A percentile compares a stretch with the other conserved stretches of the same genome.
Conservation (phyloP, 2,888 invertebrate genomes). For the Drosophila greeni region DNA sequence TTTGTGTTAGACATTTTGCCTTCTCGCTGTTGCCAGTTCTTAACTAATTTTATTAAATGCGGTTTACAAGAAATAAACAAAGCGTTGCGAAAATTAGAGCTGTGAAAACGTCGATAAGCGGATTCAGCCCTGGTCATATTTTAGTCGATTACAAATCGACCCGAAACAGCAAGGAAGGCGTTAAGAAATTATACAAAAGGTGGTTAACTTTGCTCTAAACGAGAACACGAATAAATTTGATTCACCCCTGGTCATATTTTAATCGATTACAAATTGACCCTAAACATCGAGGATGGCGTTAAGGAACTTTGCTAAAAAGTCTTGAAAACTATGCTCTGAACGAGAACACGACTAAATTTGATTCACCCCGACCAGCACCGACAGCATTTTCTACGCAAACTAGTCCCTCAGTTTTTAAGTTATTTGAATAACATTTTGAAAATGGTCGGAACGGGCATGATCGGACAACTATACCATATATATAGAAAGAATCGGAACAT, state of each 20-base stretch:
- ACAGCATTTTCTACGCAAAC: too few species aligned
- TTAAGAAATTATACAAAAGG: not conserved
- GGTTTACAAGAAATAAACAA: slow-evolving; percentile 1
- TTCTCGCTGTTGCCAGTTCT: too few species aligned
- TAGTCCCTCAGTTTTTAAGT: too few species aligned
- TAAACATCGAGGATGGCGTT: too few species aligned
- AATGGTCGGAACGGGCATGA: too few species aligned
- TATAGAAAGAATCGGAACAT: too few species aligned
- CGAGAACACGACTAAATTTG: too few species aligned
- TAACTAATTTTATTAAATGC: not conserved
- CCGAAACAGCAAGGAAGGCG: too few species aligned
- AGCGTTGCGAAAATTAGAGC: not conserved
- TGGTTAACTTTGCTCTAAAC: not conserved
- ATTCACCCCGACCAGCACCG: too few species aligned
- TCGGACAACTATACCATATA: too few species aligned
- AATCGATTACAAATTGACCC: not conserved
- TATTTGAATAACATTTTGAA: too few species aligned
- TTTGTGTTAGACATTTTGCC: slow-evolving; percentile 80
- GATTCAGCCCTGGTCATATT: not conserved
- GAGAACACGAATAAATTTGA: too few species aligned
- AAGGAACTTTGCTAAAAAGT: not conserved
- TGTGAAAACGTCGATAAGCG: not conserved
- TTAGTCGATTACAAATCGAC: not conserved
- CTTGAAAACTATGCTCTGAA: not conserved
- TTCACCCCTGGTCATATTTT: not conserved